Conservation (phyloP, 2,888 invertebrate genomes). For the Cetonia aurata region DNA sequence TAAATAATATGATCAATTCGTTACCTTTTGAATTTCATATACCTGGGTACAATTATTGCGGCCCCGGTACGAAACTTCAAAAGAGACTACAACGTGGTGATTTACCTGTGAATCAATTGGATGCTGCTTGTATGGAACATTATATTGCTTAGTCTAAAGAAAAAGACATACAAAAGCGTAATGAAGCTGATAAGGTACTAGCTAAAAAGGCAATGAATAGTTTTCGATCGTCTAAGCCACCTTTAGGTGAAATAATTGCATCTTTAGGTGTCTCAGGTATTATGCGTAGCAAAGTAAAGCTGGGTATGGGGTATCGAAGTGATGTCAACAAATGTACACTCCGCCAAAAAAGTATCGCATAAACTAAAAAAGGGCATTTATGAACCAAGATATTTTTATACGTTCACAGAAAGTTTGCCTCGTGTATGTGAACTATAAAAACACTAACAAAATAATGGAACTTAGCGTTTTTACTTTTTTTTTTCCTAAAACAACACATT, state of each 20-base stretch:
- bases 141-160: constrained; percentile 11
- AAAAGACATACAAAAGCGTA: constrained; percentile 1
- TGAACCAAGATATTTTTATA: too few relatives aligned
- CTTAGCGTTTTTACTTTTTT: too few relatives aligned
- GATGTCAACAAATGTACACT: background rate
- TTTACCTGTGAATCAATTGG: constrained; percentile 4
- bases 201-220: background rate
- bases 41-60: constrained; percentile 2
- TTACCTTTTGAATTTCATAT: constrained; percentile 17
- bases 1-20: constrained; percentile 6
- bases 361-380: too few relatives aligned
- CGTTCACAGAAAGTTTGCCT: too few relatives aligned
- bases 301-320: background rate
- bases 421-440: too few relatives aligned
- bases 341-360: too few relatives aligned
- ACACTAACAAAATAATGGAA: too few relatives aligned
- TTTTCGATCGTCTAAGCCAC: background rate
- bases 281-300: too few relatives aligned
- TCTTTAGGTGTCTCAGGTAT: too few relatives aligned
- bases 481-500: too few relatives aligned
- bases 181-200: background rate
- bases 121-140: background rate
- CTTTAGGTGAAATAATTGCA: constrained; percentile 2
- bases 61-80: constrained; percentile 1
- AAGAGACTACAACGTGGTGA: background rate